Evolutionary conservation across 1,140 invertebrate genomes (phyloP), one percentile per base, ranked within the genome.

Genomic region (Pygmarrhopalites habei): DNA sequence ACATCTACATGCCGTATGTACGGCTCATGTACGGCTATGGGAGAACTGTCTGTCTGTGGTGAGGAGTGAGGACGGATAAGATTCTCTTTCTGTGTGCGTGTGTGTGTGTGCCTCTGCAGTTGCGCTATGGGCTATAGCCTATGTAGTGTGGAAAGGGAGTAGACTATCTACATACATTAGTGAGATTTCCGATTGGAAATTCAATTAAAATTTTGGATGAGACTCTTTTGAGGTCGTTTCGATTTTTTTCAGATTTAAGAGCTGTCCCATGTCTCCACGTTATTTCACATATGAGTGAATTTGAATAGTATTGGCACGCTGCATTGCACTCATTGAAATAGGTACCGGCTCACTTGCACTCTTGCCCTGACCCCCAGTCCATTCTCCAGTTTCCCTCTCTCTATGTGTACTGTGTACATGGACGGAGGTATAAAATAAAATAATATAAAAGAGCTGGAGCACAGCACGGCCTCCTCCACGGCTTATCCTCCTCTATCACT

Each of bases 271-370:
- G 59, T 64, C 64, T 66, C 60, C 65, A 44, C 60, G 62, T 69
- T 64, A 63, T 69, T 64, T 70, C 65, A 66, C 67, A 62, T 62
- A 32, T 65, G 57, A 69, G 56, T 70, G 60, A 46, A 65, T 67
- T 56, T 71, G 55, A 66, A 66, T 70, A 58, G 60, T 53, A 62
- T 68, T 62, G 59, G 63, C 64, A 68, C 69, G 65, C 65, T 70
- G 68, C 65, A 64, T 60, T 68, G 65, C 66, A 64, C 68, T 68
- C 66, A 64, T 70, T 68, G 46, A 67, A 62, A 61, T 66, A 51
- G 35, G 39, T 46, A 66, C 66, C 57, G 56, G 61, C 52, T 64
- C 60, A 61, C 47, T 60, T 61, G 58, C 62, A 60, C 53, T 62
- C 32, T n/a, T 47, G 4, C 4, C n/a, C 44, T n/a, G 23, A 47